Percentiles rank a stretch among this genome's conserved stretches.
phyloP scores from a whole-genome alignment of 2,888 invertebrate species.

The Notocelia uddmanniana region DNA sequence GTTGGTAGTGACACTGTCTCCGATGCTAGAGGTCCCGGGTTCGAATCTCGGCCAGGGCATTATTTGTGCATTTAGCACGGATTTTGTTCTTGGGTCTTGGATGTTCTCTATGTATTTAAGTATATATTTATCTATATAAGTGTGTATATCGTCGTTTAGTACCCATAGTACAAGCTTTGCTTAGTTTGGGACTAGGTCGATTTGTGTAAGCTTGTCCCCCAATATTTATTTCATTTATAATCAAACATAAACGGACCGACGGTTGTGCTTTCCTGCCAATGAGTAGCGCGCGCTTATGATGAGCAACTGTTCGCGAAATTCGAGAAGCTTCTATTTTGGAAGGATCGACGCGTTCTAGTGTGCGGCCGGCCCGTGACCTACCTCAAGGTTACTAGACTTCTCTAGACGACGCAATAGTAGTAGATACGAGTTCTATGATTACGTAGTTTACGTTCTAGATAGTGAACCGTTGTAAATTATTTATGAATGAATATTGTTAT shows the following conservation, averaged over 20 bases:
- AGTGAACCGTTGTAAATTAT: not conserved
- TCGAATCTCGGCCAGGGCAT: too few species aligned
- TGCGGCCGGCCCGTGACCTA: slow-evolving; percentile 3
- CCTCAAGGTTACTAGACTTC: slow-evolving; percentile 32
- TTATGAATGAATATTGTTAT: not conserved
- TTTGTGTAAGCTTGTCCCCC: too few species aligned
- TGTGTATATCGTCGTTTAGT: too few species aligned
- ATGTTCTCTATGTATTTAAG: too few species aligned
- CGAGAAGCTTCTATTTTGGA: slow-evolving; percentile 33
- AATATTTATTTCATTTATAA: too few species aligned
- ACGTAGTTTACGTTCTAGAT: slow-evolving; percentile 2
- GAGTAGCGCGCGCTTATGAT: not conserved
- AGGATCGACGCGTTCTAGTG: slow-evolving; percentile 9
- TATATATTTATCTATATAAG: too few species aligned
- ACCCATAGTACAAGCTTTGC: too few species aligned
- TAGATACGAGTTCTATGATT: not conserved
- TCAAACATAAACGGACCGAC: not conserved
- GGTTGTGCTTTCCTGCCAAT: not conserved
- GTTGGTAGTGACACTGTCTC: too few species aligned
- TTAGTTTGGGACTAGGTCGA: too few species aligned
- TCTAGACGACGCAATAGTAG: not conserved
- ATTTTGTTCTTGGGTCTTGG: too few species aligned
- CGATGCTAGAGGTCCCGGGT: too few species aligned
- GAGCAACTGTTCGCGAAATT: not conserved
- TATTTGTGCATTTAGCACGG: too few species aligned